phyloP scores from a whole-genome alignment of 2,113 vertebrate genomes.

The Bos indicus region DNA sequence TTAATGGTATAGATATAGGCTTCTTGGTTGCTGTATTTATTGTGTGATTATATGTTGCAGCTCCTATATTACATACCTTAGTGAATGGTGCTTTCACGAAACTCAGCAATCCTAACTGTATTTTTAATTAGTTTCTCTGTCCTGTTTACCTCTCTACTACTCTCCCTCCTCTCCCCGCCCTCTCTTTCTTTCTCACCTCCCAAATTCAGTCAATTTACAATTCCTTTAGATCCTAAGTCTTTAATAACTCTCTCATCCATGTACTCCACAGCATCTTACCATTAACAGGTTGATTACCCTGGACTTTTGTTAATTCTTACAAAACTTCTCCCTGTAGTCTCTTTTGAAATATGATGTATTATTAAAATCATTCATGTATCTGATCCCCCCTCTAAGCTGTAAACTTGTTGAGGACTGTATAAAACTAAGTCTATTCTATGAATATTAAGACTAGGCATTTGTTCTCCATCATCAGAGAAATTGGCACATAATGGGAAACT shows the following conservation, averaged over 20 bases:
- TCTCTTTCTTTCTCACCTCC: not conserved
- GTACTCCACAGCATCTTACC: not conserved
- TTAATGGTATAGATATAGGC: not conserved
- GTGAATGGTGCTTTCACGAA: not conserved
- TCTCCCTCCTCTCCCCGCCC: no score
- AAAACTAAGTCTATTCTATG: not conserved
- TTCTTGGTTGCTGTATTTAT: not conserved
- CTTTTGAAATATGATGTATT: not conserved
- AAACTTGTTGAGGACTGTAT: not conserved
- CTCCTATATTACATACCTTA: not conserved
- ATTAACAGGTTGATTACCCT: not conserved
- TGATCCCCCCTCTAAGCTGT: not conserved
- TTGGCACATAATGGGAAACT: not conserved
- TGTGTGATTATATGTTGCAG: not conserved
- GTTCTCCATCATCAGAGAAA: not conserved
- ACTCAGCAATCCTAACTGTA: not conserved
- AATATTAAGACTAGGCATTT: not conserved
- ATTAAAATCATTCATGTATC: not conserved
- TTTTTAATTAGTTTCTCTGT: not conserved
- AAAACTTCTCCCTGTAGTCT: not conserved
- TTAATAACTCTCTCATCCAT: not conserved
- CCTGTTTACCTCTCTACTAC: accelerated
- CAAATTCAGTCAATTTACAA: not conserved
- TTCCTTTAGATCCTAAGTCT: not conserved
- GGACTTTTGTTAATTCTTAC: not conserved